Percentiles rank a stretch among this genome's conserved stretches.
These are phyloP conservation scores for Triplophysa siluroides DNA, from an alignment of 2,113 vertebrate genomes.

Conservation along the genomic window DNA sequence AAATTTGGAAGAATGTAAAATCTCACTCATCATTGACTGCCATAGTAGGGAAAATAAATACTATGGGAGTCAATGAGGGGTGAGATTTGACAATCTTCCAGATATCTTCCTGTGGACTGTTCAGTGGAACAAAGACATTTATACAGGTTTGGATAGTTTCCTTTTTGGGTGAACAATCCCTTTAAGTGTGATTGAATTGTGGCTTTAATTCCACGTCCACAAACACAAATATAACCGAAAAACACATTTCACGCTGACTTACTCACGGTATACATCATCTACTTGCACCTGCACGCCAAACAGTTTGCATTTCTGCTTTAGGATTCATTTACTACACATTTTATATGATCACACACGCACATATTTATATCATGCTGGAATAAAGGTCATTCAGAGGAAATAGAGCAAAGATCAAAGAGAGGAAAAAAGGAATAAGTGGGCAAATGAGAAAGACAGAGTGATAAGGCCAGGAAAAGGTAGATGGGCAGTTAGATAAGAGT, in stretches of 20 bases:
- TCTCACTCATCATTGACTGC: too few species aligned
- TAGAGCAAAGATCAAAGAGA: constrained; percentile 4
- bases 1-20: too few species aligned
- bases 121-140: too few species aligned
- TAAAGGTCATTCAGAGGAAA: constrained; percentile 46
- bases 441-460: neutral
- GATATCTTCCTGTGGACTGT: too few species aligned
- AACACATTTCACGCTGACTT: neutral
- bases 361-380: constrained; percentile 4
- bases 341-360: neutral
- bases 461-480: neutral
- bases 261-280: neutral
- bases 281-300: constrained; percentile 18
- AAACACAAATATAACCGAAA: neutral
- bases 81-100: too few species aligned
- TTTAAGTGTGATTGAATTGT: too few species aligned
- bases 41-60: too few species aligned
- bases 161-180: too few species aligned
- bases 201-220: neutral
- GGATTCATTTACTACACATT: constrained; percentile 9
- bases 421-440: neutral
- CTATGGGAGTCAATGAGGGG: too few species aligned
- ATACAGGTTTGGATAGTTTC: too few species aligned
- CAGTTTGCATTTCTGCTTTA: neutral
- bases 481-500: constrained; percentile 38